phyloP scores from a whole-genome alignment of 1,140 invertebrate genomes.

The Triops longicaudatus region DNA sequence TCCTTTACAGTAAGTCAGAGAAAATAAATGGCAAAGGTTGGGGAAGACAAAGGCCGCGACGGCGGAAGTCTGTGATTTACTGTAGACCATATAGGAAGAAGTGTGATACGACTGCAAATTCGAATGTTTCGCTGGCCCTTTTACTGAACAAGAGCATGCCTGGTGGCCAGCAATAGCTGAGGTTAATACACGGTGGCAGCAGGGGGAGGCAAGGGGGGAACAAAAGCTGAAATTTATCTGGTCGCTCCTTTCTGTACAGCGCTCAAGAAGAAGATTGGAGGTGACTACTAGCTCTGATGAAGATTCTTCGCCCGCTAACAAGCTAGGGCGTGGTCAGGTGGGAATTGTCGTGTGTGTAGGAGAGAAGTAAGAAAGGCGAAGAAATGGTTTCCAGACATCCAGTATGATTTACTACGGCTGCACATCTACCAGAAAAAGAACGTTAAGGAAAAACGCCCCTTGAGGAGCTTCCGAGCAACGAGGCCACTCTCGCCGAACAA shows the following conservation, averaged over 20 bases:
- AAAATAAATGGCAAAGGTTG: too few species aligned
- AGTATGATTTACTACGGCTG: slow-evolving; percentile 8
- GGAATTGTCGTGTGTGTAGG: background rate
- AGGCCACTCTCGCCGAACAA: background rate
- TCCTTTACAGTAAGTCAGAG: too few species aligned
- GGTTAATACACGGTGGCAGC: background rate
- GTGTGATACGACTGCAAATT: too few species aligned
- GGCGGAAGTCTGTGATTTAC: too few species aligned
- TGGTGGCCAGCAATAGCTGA: too few species aligned
- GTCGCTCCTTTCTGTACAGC: background rate
- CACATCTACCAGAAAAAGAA: background rate
- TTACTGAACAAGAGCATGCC: too few species aligned
- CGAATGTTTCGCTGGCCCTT: too few species aligned
- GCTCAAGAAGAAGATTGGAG: background rate
- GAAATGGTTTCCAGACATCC: background rate
- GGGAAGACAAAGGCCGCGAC: too few species aligned
- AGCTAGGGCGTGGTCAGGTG: slow-evolving; percentile 9
- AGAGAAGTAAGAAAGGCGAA: background rate
- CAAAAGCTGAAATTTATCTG: background rate
- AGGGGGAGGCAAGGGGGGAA: background rate
- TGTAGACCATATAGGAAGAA: too few species aligned
- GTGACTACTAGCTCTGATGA: slow-evolving; percentile 7
- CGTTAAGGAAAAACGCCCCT: background rate
- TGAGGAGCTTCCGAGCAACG: slow-evolving; percentile 4
- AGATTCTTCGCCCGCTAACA: background rate